Evolutionary conservation across 2,113 vertebrate species (phyloP).

Genomic region (Hydrolagus affinis): DNA sequence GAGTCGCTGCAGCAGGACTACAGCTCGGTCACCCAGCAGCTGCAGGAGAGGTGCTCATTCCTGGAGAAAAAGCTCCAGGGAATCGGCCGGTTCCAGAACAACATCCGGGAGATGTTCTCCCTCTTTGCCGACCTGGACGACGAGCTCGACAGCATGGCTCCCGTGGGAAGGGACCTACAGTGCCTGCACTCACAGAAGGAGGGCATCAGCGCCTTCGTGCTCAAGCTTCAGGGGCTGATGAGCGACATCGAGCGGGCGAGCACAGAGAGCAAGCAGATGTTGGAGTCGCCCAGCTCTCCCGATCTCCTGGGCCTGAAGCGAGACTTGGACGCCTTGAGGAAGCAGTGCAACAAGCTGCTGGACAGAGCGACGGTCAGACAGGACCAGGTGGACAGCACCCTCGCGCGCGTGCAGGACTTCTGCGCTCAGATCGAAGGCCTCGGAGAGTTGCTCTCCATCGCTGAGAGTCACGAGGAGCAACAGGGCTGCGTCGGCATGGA

Average conservation of each 20-base stretch:
- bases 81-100: conserved; percentile 90
- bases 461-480: conserved; percentile 74
- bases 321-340: conserved; percentile 84
- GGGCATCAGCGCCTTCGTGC: conserved; percentile 65
- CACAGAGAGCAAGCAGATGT: conserved; percentile 81
- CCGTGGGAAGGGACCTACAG: conserved; percentile 67
- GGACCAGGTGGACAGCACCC: conserved; percentile 63
- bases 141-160: conserved; percentile 83
- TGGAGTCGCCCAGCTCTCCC: conserved; percentile 76
- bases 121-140: conserved; percentile 89
- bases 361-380: conserved; percentile 76
- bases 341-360: conserved; percentile 85
- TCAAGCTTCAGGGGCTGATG: conserved; percentile 75
- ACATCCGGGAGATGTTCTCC: conserved; percentile 87
- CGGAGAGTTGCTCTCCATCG: conserved; percentile 55
- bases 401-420: conserved; percentile 69
- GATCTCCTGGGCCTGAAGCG: conserved; percentile 83
- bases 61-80: conserved; percentile 89
- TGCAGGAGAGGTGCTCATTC: conserved; percentile 71
- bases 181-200: conserved; percentile 66
- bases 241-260: conserved; percentile 67
- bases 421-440: conserved; percentile 63
- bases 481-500: conserved; percentile 88
- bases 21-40: conserved; percentile 55
- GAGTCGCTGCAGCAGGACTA: conserved; percentile 73